A percentile compares a stretch with the other conserved stretches of the same genome.
Evolutionary conservation across 2,113 vertebrate species (phyloP).

Genomic region (Halcyon senegalensis): DNA sequence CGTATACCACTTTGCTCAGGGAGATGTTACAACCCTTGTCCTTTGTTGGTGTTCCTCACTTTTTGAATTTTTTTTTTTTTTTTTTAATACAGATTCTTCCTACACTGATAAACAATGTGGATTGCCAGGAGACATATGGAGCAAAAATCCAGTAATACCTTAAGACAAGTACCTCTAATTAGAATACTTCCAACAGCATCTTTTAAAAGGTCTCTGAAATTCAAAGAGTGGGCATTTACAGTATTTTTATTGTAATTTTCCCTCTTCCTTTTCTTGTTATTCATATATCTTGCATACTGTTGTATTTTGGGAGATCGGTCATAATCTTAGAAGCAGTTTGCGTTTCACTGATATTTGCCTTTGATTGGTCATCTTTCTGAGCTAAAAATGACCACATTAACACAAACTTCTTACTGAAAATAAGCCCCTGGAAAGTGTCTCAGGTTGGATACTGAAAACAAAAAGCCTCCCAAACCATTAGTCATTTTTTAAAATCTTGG

Average conservation of each 20-base stretch:
- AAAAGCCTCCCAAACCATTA: conserved; percentile 11
- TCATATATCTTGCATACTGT: not conserved
- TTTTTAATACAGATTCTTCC: not conserved
- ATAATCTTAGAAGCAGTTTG: not conserved
- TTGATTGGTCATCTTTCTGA: not conserved
- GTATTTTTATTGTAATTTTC: not conserved
- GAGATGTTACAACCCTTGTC: not conserved
- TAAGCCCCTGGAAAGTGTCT: not conserved
- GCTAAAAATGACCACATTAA: not conserved
- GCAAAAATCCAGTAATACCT: not conserved
- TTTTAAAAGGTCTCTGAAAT: not conserved
- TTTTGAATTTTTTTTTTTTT: not conserved
- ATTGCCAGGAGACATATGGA: not conserved
- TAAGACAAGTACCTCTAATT: not conserved
- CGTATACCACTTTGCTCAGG: not conserved
- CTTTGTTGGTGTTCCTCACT: rapidly evolving
- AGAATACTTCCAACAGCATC: not conserved
- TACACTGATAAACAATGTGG: not conserved
- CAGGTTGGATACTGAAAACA: not conserved
- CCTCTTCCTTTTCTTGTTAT: not conserved
- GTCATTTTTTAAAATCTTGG: conserved; percentile 10
- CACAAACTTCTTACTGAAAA: not conserved
- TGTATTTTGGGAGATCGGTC: not conserved
- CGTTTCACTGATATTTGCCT: not conserved
- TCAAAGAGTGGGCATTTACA: not conserved